Conservation (phyloP, 2,888 invertebrate species). For the Nowickia ferox region DNA sequence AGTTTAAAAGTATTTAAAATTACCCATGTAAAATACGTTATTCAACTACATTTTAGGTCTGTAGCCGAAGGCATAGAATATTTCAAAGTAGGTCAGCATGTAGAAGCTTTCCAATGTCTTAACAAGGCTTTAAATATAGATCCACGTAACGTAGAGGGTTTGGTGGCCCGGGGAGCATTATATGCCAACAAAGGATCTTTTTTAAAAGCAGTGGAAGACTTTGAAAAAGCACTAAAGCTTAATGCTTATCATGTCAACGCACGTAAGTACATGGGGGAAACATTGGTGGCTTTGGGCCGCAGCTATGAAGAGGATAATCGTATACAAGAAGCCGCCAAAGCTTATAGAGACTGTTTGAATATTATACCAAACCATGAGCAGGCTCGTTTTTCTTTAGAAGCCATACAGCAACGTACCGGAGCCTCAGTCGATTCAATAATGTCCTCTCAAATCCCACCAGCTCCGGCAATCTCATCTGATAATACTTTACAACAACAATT, state of each 20-base stretch:
- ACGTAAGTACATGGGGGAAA: conserved; percentile 96
- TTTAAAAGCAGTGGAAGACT: conserved; percentile 96
- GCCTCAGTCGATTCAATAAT: conserved; percentile 72
- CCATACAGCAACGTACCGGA: conserved; percentile 87
- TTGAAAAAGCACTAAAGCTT: conserved; percentile 94
- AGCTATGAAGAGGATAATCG: conserved; percentile 95
- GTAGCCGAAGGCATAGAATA: conserved; percentile 98
- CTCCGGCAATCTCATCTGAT: conserved; percentile 57
- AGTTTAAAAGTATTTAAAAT: conserved; percentile 16
- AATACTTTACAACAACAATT: conserved; percentile 48
- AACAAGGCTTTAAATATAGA: conserved; percentile 97
- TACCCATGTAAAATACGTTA: conserved; percentile 10
- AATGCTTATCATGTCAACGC: conserved; percentile 97
- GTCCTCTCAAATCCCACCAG: neutral
- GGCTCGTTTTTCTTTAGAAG: conserved; percentile 92
- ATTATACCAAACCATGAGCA: conserved; percentile 94
- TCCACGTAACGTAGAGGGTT: conserved; percentile 94
- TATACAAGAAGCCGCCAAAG: conserved; percentile 92
- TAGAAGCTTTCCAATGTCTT: conserved; percentile 96
- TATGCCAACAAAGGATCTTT: conserved; percentile 97
- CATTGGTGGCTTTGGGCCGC: conserved; percentile 93
- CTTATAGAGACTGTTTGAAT: conserved; percentile 92
- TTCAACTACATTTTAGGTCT: conserved; percentile 82
- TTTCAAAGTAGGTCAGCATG: conserved; percentile 95
- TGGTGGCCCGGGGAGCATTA: conserved; percentile 95